These are phyloP conservation scores for Magallana angulata DNA, from an alignment of 1,140 invertebrate species.

Conservation along the genomic window DNA sequence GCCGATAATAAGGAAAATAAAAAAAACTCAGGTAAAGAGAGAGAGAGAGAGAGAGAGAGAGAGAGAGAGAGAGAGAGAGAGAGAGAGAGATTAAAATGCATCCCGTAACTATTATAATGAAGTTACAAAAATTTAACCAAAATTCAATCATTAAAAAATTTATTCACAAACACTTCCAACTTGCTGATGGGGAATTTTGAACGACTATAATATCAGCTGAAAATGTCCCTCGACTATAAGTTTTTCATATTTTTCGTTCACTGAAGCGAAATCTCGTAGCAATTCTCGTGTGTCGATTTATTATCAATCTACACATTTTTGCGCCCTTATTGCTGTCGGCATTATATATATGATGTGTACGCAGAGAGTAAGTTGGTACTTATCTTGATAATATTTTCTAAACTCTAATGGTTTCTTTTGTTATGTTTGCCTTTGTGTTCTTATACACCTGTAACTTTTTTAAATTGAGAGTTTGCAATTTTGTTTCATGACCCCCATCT, in stretches of 20 bases:
- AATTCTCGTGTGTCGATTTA: background rate
- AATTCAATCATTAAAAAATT: too few relatives aligned
- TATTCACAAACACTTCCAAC: background rate
- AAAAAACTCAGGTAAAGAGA: conserved; percentile 17
- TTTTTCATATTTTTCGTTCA: conserved; percentile 23
- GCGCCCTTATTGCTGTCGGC: conserved; percentile 6
- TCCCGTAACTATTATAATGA: too few relatives aligned
- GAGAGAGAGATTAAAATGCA: too few relatives aligned
- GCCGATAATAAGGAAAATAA: background rate
- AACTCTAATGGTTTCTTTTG: background rate
- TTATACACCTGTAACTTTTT: background rate
- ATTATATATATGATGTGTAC: background rate
- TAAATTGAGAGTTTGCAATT: background rate
- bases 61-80: background rate
- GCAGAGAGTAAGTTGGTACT: background rate
- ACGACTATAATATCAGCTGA: background rate
- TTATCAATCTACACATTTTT: conserved; percentile 6
- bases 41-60: conserved; percentile 7
- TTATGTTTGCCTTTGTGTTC: background rate
- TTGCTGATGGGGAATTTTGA: background rate
- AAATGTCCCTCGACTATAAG: background rate
- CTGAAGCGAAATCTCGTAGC: conserved; percentile 16
- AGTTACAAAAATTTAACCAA: too few relatives aligned
- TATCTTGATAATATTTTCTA: conserved; percentile 28
- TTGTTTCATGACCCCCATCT: background rate